Base-by-base conservation (phyloP, 2,113 vertebrate species). In the Theristicus caerulescens region DNA sequence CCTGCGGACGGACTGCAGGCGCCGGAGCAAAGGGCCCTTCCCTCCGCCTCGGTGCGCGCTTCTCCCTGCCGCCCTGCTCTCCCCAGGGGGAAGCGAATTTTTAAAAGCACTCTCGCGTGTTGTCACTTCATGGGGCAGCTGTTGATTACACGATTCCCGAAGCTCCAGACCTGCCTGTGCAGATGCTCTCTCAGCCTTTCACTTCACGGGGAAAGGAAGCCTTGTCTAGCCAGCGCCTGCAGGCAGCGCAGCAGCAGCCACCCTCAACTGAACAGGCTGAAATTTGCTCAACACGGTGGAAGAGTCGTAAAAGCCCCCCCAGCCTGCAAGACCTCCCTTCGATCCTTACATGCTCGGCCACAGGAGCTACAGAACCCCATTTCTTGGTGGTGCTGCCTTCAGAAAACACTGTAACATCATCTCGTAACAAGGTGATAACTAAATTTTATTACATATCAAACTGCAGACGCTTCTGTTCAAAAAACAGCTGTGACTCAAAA, bases 351-450 rank as follows among this genome's bases (percentile, higher is more conserved):
- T 2, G 47, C 21, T 8, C 4, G 9, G 47, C 54, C 80, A 4
- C 32, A 1, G n/a, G 15, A 47, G 55, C 31, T 14, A 3, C 8
- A 4, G 6, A 10, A 27, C 73, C 55, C 54, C 10, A 0, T 0
- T 20, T 7, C 58, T 8, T 5, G 2, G n/a, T 21, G 2, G 7
- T 4, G 38, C 59, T 47, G 55, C 20, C 65, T 71, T 26, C 59
- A 26, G 13, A 27, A 38, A 12, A 20, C 24, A 55, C 40, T 42
- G 0, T 9, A 67, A 20, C 26, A 4, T 7, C 7, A 16, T 2
- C 69, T 19, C 0, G 2, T 8, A 24, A n/a, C 6, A 16, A 17
- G n/a, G 18, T 0, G 6, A 2, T 7, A 74, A 36, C 66, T 25
- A 7, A 3, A 17, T 42, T 55, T 86, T 36, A 70, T 34, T 86